phyloP scores from a whole-genome alignment of 2,797 vertebrate genomes.

The Graptemys geographica region DNA sequence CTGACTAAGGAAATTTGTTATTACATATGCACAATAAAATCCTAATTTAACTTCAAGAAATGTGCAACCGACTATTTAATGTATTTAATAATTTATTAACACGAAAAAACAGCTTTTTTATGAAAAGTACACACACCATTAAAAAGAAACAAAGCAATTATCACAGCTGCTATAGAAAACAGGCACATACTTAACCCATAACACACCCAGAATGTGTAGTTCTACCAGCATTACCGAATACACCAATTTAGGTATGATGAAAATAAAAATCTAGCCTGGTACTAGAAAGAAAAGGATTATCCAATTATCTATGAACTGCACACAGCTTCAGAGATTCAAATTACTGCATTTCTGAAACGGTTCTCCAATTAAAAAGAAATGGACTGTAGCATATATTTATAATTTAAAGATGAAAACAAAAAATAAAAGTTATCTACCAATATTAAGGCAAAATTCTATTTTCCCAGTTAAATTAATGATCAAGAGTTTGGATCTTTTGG shows the following conservation, averaged over 20 bases:
- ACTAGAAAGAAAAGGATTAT: conserved; percentile 8
- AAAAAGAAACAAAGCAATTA: conserved; percentile 13
- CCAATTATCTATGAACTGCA: conserved; percentile 15
- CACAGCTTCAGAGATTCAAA: background rate
- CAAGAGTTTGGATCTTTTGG: background rate
- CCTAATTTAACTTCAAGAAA: conserved; percentile 28
- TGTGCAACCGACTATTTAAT: background rate
- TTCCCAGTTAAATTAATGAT: background rate
- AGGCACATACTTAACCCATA: background rate
- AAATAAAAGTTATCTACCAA: background rate
- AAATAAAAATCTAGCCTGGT: background rate
- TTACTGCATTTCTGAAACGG: background rate
- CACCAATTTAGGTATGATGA: background rate
- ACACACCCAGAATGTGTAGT: background rate
- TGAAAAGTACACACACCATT: background rate
- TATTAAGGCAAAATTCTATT: background rate
- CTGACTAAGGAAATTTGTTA: background rate
- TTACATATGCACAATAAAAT: background rate
- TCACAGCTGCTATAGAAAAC: conserved; percentile 14
- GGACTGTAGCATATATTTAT: background rate
- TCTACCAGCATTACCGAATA: background rate
- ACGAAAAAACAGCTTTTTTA: conserved; percentile 8
- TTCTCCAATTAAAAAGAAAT: background rate
- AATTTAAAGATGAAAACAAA: background rate
- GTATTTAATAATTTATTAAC: conserved; percentile 46